Evolutionary conservation across 2,797 vertebrate genomes (phyloP).

Genomic region (Gadopsis marmoratus): DNA sequence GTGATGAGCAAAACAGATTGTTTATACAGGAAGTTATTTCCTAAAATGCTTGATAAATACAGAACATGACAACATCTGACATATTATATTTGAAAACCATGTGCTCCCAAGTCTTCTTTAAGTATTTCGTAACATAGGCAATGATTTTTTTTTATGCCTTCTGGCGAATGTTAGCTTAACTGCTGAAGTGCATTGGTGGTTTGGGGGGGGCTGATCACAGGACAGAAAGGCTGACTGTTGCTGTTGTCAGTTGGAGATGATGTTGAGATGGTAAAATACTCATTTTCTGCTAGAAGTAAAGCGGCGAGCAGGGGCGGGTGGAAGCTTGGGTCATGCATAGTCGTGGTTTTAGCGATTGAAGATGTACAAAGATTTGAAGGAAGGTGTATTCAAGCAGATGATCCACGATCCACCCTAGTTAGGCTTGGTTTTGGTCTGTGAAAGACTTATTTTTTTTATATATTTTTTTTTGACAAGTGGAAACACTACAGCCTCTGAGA

Average conservation of each 20-base stretch:
- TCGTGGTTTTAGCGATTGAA: constrained; percentile 28
- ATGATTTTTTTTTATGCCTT: constrained; percentile 39
- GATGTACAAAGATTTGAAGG: constrained; percentile 47
- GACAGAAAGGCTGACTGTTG: constrained; percentile 46
- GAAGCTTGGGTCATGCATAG: constrained; percentile 64
- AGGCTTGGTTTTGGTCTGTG: constrained; percentile 39
- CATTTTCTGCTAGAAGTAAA: constrained; percentile 21
- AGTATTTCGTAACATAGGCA: constrained; percentile 38
- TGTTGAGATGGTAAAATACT: constrained; percentile 39
- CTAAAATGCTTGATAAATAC: constrained; percentile 42
- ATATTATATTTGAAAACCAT: constrained; percentile 48
- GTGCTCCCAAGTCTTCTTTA: constrained; percentile 28
- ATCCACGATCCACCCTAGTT: constrained; percentile 62
- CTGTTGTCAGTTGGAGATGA: constrained; percentile 31
- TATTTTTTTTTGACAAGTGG: constrained; percentile 24
- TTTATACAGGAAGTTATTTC: constrained; percentile 12
- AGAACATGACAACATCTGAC: constrained; percentile 30
- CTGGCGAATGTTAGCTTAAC: constrained; percentile 45
- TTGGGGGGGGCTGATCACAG: constrained; percentile 53
- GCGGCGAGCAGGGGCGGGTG: too few relatives aligned
- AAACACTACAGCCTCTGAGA: constrained; percentile 28
- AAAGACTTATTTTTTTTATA: constrained; percentile 10
- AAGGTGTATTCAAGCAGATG: constrained; percentile 62
- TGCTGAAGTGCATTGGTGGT: constrained; percentile 34
- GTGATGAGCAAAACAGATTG: constrained; percentile 14